phyloP scores from a whole-genome alignment of 2,797 vertebrate species.

The Taenioides sp. region DNA sequence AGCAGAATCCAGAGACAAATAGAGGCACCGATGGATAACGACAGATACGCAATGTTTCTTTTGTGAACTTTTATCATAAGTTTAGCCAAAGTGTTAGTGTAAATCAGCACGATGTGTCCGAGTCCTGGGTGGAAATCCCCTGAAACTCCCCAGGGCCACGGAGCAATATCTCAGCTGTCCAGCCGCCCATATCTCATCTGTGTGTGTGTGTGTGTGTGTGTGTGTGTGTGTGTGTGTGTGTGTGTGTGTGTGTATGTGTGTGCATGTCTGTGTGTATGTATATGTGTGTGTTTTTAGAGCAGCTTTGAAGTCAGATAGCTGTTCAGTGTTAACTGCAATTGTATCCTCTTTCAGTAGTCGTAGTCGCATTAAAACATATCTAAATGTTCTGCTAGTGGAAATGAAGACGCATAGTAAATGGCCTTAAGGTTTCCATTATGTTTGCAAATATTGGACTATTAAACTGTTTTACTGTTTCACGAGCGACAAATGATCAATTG shows the following conservation, averaged over 20 bases:
- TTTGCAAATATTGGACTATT: not conserved
- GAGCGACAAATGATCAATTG: not conserved
- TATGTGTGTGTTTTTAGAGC: conserved; percentile 35
- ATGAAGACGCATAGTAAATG: conserved; percentile 17
- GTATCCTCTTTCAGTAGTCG: conserved; percentile 55
- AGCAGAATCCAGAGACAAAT: conserved; percentile 46
- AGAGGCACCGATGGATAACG: conserved; percentile 52
- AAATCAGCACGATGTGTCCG: conserved; percentile 72
- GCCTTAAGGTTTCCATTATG: not conserved
- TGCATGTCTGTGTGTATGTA: conserved; percentile 34
- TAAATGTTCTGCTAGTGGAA: conserved; percentile 35
- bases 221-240: conserved; percentile 40
- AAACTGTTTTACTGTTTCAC: not conserved
- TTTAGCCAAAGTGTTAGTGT: conserved; percentile 77
- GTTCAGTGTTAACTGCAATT: conserved; percentile 58
- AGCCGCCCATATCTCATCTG: conserved; percentile 57
- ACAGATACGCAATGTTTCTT: conserved; percentile 61
- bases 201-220: conserved; percentile 30
- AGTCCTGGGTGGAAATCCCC: conserved; percentile 75
- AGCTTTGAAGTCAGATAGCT: conserved; percentile 63
- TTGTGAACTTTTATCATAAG: conserved; percentile 72
- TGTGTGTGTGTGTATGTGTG: conserved; percentile 31
- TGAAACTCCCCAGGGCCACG: conserved; percentile 70
- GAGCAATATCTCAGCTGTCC: conserved; percentile 73
- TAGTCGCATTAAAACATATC: conserved; percentile 45